Percentiles rank a stretch among this genome's conserved stretches.
phyloP scores from a whole-genome alignment of 2,888 invertebrate species.

The Arge pagana region DNA sequence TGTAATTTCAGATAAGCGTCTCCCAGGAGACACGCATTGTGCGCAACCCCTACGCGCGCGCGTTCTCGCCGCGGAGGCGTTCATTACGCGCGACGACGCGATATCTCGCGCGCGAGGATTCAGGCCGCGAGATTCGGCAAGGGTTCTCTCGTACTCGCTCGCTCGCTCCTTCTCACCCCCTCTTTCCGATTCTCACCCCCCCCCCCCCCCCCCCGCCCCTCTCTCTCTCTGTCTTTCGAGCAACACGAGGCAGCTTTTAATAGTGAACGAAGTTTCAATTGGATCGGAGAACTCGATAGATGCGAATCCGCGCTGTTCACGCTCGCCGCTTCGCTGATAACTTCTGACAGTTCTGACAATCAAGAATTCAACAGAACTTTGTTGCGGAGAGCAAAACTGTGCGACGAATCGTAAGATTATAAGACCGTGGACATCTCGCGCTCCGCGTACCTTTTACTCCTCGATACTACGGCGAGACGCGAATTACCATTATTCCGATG shows the following conservation, averaged over 20 bases:
- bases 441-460: no score
- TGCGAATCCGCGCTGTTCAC: background rate
- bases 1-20: conserved; percentile 58
- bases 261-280: conserved; percentile 10
- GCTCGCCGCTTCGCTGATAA: conserved; percentile 7
- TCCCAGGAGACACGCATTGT: conserved; percentile 56
- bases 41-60: conserved; percentile 32
- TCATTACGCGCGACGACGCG: conserved; percentile 29
- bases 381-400: background rate
- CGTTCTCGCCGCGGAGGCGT: conserved; percentile 23
- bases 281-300: conserved; percentile 16
- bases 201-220: conserved; percentile 27
- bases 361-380: background rate
- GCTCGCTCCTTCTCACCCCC: conserved; percentile 6
- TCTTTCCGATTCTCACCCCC: conserved; percentile 13
- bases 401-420: no score
- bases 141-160: conserved; percentile 7
- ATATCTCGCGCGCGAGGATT: conserved; percentile 21
- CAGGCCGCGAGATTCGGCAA: conserved; percentile 20
- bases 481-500: no score
- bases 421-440: background rate
- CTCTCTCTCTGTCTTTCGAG: conserved; percentile 16
- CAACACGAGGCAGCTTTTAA: conserved; percentile 1
- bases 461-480: no score
- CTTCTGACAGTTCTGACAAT: conserved; percentile 6